Evolutionary conservation across 2,888 invertebrate species (phyloP), one percentile per base, ranked within the genome.

Genomic region (Arenicola marina): DNA sequence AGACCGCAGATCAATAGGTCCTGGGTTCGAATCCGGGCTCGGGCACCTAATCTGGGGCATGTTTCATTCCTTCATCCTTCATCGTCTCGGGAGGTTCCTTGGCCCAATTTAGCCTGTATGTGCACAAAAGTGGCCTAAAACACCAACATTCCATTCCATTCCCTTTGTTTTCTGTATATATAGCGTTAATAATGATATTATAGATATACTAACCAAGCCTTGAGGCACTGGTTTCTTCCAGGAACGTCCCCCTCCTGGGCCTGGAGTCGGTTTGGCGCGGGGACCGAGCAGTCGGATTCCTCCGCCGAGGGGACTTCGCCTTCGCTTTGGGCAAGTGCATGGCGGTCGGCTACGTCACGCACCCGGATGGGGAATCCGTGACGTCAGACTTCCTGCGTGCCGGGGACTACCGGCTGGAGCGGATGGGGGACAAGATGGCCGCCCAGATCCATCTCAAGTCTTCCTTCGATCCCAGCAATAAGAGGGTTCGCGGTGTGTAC

Each of bases 251-350:
- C n/a, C 78, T 95, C 46, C 92, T 91, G 86, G 94, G 95, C 0
- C 86, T 92, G 73, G 95, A 95, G 86, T 89, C 91, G 0, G 89
- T 95, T 76, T 92, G 89, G 84, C 62, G 83, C 11, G 71, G 84
- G 61, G 90, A 89, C 2, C 85, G 87, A 72, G 86, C 90, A 0
- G 91, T 92, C 3, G 94, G 94, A 15, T 90, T 90, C 73, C 81
- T 95, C 4, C 86, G 94, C 66, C 86, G 93, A 77, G 93, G 91
- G 0, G 93, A 93, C 70, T 93, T 89, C 78, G 92, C 88, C 21
- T 88, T 87, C 74, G 83, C 85, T 48, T 81, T 88, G 54, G 87
- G 87, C 65, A 85, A 84, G 62, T 87, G 87, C 74, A 86, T 90
- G 68, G 89, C 88, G 67, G 87, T 87, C 70, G 89, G 88, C 85